Evolutionary conservation across 2,797 vertebrate species (phyloP), one percentile per base, ranked within the genome.

Genomic region (Masticophis lateralis): DNA sequence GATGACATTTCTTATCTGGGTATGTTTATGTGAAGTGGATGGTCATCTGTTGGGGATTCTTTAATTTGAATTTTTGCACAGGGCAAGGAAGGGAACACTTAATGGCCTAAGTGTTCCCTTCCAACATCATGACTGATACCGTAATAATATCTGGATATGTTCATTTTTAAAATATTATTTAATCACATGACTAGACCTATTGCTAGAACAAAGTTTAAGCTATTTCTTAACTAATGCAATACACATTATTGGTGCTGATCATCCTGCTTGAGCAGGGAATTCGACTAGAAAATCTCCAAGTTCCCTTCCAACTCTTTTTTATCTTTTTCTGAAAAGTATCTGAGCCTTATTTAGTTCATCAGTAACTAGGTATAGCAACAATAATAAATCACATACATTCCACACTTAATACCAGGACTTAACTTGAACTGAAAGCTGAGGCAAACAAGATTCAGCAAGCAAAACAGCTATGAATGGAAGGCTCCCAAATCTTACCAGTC

Each of bases 401-500:
- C 92, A 92, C 8, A 55, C 32, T 25, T 90, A 55, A 92, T 94
- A 55, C 0, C 91, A 0, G 20, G 53, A 90, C 57, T 90, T 88
- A 91, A 22, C 11, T 43, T 51, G 91, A 8, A 57, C 69, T 56
- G 43, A 43, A 0, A 0, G 86, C 32, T 88, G 1, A 10, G 3
- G 74, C 27, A 90, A 86, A 32, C 53, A 86, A 87, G 59, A 11
- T 66, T 87, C 51, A 53, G 28, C 56, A 61, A 5, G 0, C 27
- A 61, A 94, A 91, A 93, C 37, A 92, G 22, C 8, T 3, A 0
- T n/a, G 83, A 69, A 94, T 1, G 27, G n/a, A 79, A 94, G 66
- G 92, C 14, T 61, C 90, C 92, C 92, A 32, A 88, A 87, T 95
- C 96, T 96, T 96, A 97, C 97, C 97, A 0, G 94, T 94, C 66